Conservation (phyloP, 2,113 vertebrate genomes). For the Accipiter cooperii region DNA sequence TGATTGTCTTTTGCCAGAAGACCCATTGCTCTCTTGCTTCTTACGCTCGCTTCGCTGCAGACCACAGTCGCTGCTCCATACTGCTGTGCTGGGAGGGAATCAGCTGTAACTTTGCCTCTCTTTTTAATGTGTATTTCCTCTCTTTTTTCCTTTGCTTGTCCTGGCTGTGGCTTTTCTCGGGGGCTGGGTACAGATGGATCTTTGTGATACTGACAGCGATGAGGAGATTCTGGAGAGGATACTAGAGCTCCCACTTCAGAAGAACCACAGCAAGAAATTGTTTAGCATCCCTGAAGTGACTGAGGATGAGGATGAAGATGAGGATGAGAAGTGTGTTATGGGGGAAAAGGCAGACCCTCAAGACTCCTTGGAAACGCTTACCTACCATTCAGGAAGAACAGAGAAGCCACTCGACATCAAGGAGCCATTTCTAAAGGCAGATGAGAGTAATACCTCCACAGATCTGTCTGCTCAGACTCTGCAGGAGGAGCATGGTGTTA, state of each 20-base stretch:
- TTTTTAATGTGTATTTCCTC: slow-evolving; percentile 51
- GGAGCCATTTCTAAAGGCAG: neutral
- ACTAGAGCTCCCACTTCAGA: slow-evolving; percentile 83
- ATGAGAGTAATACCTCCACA: neutral
- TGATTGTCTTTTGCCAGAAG: neutral
- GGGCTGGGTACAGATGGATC: slow-evolving; percentile 72
- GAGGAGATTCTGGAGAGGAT: slow-evolving; percentile 91
- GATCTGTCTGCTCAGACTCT: neutral
- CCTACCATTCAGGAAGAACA: neutral
- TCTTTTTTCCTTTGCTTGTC: slow-evolving; percentile 54
- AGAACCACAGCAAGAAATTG: slow-evolving; percentile 80
- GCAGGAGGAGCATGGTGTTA: neutral
- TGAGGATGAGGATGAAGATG: slow-evolving; percentile 80
- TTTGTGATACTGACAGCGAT: slow-evolving; percentile 87
- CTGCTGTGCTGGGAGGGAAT: slow-evolving; percentile 51
- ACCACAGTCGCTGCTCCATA: neutral
- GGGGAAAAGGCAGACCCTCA: neutral
- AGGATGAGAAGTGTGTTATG: slow-evolving; percentile 60
- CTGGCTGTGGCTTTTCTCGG: slow-evolving; percentile 48
- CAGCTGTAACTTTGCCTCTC: neutral
- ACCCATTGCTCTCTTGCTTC: slow-evolving; percentile 3
- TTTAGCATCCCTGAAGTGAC: slow-evolving; percentile 90
- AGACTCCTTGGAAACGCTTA: neutral
- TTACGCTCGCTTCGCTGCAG: slow-evolving; percentile 3
- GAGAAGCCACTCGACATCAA: neutral